Base-by-base conservation (phyloP, 1,140 invertebrate species). In the Drosophila nasuta region DNA sequence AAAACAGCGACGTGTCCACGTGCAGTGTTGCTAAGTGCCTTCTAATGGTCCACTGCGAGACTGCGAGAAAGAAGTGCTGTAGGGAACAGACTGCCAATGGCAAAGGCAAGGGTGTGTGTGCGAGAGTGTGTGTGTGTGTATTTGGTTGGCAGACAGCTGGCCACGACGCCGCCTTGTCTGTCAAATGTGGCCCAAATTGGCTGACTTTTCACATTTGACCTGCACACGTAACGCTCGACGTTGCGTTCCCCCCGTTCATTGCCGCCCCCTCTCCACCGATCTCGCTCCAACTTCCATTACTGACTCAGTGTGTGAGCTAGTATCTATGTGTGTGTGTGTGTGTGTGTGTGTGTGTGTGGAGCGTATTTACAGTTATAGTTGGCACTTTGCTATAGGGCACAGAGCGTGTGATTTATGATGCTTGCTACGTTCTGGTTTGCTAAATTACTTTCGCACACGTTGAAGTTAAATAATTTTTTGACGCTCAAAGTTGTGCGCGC, bases 161-260 rank as follows among this genome's bases (percentile, higher is more conserved):
- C 70, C 72, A 75, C 72, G 69, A 64, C 67, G 73, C 68, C 67
- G 60, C 30, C 58, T 71, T 85, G 81, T 70, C 81, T 89, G 85
- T 88, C 81, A 88, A 88, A 75, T 78, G 83, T 81, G 76, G 48
- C 67, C 81, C 69, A 80, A 87, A 88, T 87, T 83, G 77, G 83
- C 77, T 89, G 83, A 83, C 83, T 88, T 89, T 54, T 88, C 85
- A 85, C 83, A 88, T 88, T 83, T 88, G 83, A 88, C 85, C 81
- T 88, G 83, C 65, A 82, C 82, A 86, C 82, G 82, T 86, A 87
- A 79, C 67, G 75, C 79, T 7, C 1, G 3, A 25, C 20, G 3
- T 25, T 25, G 7, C 41, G 10, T 7, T 13, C n/a, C 25, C 15
- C n/a, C 3, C 38, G 20, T 25, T 25, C 20, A 25, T 25, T 25